phyloP scores from a whole-genome alignment of 1,140 invertebrate species.

The Mycetomoellerius zeteki region DNA sequence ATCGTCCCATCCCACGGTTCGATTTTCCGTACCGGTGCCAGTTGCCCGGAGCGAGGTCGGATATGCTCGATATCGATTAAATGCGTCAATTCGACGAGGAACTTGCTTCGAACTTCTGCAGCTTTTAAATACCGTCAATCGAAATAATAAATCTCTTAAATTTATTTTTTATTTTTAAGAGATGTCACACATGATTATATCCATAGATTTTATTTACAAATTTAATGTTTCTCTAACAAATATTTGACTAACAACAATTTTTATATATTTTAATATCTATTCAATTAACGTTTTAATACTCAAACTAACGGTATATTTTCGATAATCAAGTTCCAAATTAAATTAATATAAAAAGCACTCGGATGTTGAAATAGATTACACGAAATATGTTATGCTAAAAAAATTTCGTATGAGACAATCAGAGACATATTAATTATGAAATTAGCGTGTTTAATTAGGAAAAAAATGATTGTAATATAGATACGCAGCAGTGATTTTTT shows the following conservation, averaged over 20 bases:
- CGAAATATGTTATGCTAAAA: background rate
- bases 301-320: background rate
- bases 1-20: conserved; percentile 51
- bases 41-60: conserved; percentile 65
- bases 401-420: background rate
- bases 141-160: background rate
- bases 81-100: conserved; percentile 47
- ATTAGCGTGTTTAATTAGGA: background rate
- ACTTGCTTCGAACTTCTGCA: background rate
- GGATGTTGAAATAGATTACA: background rate
- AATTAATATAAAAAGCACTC: background rate
- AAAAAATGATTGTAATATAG: background rate
- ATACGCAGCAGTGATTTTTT: background rate
- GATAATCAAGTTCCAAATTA: conserved; percentile 11
- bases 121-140: background rate
- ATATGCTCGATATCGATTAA: conserved; percentile 67
- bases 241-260: background rate
- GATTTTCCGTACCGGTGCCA: conserved; percentile 71
- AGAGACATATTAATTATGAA: background rate
- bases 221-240: background rate
- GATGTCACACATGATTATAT: background rate
- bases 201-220: background rate
- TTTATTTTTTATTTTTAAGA: conserved; percentile 9
- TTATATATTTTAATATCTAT: background rate
- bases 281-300: background rate